Evolutionary conservation across 2,797 vertebrate species (phyloP).

Genomic region (Ctenopoma multispine): DNA sequence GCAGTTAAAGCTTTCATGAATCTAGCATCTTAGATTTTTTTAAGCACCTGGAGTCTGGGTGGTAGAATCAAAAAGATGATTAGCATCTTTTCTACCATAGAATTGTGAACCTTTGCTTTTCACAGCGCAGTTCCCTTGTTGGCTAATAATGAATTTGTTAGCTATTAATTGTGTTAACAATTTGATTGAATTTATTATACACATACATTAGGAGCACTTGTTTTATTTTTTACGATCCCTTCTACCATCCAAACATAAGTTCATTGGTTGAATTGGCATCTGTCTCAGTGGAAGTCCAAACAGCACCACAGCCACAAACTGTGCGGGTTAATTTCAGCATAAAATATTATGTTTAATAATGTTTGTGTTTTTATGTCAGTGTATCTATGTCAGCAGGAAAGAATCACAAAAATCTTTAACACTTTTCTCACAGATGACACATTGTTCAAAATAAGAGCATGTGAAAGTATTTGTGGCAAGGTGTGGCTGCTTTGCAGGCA

Average conservation of each 20-base stretch:
- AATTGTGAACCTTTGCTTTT: no score
- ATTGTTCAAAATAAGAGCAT: conserved; percentile 31
- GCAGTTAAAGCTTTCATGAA: no score
- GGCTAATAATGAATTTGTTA: not conserved
- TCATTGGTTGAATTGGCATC: not conserved
- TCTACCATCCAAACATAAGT: not conserved
- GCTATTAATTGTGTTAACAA: not conserved
- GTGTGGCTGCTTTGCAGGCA: conserved; percentile 41
- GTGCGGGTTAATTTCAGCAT: not conserved
- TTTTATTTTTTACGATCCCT: no score
- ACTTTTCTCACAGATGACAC: not conserved
- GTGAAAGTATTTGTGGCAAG: conserved; percentile 39
- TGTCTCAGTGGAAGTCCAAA: not conserved
- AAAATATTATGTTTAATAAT: no score
- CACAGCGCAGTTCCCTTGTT: not conserved
- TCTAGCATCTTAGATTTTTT: no score
- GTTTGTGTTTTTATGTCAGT: not conserved
- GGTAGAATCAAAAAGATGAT: not conserved
- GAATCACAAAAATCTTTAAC: conserved; percentile 6
- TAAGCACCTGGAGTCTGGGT: no score
- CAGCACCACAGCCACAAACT: conserved; percentile 4
- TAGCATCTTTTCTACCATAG: not conserved
- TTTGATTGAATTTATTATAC: not conserved
- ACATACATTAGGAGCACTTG: not conserved
- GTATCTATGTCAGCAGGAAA: not conserved